Evolutionary conservation across 2,113 vertebrate genomes (phyloP), one percentile per base, ranked within the genome.

Genomic region (Pipra filicauda): DNA sequence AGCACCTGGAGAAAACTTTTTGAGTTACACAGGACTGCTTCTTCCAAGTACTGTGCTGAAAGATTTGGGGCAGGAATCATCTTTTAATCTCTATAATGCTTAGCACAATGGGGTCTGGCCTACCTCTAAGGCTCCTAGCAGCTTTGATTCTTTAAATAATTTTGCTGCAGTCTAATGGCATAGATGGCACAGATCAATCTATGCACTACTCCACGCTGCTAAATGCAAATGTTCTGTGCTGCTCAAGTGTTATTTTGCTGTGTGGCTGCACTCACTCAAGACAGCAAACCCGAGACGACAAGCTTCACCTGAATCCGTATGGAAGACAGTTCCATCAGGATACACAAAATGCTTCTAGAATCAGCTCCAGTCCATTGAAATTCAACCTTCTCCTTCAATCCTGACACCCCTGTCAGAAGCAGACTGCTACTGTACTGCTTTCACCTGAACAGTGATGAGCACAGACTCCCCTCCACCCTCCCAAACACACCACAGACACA

Each of bases 11-110:
- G 21, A 51, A 44, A 65, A 26, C 8, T 2, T 5, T 33, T 59
- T 52, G 1, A 71, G 33, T 20, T 69, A 41, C 39, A n/a, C 21
- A 27, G 59, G 19, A 26, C 12, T 43, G 52, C 39, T 74, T 64
- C 57, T 85, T 55, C 46, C 69, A 77, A 78, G 44, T 9, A 3
- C 35, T 37, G 1, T 0, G 0, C 65, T 41, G 46, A 64, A 62
- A 85, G 57, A 55, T 64, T 28, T 33, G 35, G 87, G 61, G 44
- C 85, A 93, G 35, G 59, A 58, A 71, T 65, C 70, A 41, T 69
- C 33, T 85, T 91, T 82, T 52, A 30, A 52, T 81, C 81, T 55
- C 27, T 59, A 2, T n/a, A 70, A 58, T 18, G 24, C 37, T 62
- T 16, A 48, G 64, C 75, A 69, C 43, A 66, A 8, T 2, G 12